These are phyloP conservation scores for Nephrotoma flavescens DNA, from an alignment of 2,888 invertebrate species.

Conservation along the genomic window DNA sequence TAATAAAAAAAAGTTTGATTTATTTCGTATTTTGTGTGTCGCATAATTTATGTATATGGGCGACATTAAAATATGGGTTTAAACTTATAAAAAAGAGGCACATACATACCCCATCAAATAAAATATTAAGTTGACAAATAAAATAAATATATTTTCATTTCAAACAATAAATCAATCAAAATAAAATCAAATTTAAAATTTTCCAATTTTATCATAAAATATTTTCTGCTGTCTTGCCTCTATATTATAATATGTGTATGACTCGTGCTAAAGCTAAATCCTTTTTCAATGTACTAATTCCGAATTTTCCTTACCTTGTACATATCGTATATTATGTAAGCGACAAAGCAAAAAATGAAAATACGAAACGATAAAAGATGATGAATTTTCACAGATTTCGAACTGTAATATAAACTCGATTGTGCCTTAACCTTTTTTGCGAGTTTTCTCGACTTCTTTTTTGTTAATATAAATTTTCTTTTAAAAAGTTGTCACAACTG, in stretches of 20 bases:
- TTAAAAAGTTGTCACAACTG: not conserved
- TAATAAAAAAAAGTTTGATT: not conserved
- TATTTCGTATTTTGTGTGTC: not conserved
- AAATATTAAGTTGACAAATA: not conserved
- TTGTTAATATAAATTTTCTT: not conserved
- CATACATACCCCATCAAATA: not conserved
- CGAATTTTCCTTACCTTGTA: not conserved
- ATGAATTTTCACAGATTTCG: not conserved
- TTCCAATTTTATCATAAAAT: not conserved
- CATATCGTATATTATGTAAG: too few species aligned
- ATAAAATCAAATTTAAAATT: not conserved
- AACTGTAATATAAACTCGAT: not conserved
- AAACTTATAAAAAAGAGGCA: not conserved
- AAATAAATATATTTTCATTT: not conserved
- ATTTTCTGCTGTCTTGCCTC: not conserved
- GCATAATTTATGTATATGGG: not conserved
- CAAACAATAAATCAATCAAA: not conserved
- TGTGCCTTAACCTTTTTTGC: not conserved
- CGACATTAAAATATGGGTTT: not conserved
- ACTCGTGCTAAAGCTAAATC: not conserved
- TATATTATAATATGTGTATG: not conserved
- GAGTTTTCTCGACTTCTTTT: not conserved
- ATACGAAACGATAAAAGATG: not conserved
- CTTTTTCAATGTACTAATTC: not conserved
- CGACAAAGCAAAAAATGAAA: not conserved